Conservation (phyloP, 2,888 invertebrate species). For the Callosobruchus maculatus region DNA sequence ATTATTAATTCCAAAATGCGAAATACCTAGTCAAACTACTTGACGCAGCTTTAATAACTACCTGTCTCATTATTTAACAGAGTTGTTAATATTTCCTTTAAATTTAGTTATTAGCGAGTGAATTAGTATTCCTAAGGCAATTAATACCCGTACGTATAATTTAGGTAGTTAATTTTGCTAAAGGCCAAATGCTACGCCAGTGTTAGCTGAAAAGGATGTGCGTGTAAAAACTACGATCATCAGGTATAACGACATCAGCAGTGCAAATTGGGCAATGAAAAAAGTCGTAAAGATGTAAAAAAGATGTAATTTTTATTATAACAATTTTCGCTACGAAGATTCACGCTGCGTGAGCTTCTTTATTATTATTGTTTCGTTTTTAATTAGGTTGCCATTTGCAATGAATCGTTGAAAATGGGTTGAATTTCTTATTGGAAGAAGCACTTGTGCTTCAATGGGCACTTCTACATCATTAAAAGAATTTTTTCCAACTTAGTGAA, state of each 20-base stretch:
- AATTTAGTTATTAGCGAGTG: too few species aligned
- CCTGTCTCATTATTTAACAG: too few species aligned
- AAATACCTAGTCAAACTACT: too few species aligned
- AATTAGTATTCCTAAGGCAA: too few species aligned
- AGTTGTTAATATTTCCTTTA: too few species aligned
- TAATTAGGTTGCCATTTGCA: not conserved
- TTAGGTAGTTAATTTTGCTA: not conserved
- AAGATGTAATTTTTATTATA: not conserved
- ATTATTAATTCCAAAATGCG: too few species aligned
- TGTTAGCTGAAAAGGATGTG: not conserved
- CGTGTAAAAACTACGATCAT: not conserved
- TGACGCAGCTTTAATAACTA: too few species aligned
- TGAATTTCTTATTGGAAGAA: too few species aligned
- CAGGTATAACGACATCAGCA: not conserved
- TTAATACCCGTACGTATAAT: too few species aligned
- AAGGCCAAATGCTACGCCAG: not conserved
- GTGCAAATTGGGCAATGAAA: not conserved
- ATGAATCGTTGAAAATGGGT: not conserved
- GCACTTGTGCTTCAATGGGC: too few species aligned
- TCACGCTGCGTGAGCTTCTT: not conserved
- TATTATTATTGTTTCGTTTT: not conserved
- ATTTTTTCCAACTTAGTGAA: too few species aligned
- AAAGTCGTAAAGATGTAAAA: not conserved
- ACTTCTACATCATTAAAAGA: too few species aligned
- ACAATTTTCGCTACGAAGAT: not conserved